Base-by-base conservation (phyloP, 2,113 vertebrate species). In the Pelobates fuscus region DNA sequence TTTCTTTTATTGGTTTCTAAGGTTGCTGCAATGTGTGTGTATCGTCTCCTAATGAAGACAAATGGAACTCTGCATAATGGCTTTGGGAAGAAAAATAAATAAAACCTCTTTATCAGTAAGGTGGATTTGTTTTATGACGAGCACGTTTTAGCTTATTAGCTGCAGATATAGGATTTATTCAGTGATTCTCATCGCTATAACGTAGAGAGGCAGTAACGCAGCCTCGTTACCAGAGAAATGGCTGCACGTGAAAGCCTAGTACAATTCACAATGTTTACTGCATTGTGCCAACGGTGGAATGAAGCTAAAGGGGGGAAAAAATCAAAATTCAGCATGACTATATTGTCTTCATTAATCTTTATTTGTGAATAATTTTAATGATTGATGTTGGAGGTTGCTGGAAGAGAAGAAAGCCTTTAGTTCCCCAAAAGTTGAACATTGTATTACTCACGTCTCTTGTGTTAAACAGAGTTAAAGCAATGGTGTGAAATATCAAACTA, bases 71-170 rank as follows among this genome's bases (percentile, higher is more conserved):
- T 2, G 60, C 61, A 14, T 32, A 15, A 11, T 23, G 0, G 0
- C 30, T 5, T 0, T 7, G 64, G 66, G 46, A 75, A 24, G 0
- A n/a, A n/a, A n/a, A n/a, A n/a, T n/a, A n/a, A 12, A 2, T 66
- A 24, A 0, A 12, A 2, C 73, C 20, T 66, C 66, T 61, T 65
- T 21, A 65, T 30, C 67, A 64, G 69, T 44, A 11, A 0, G 0
- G 0, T 24, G 0, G 0, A 54, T 18, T 8, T 32, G 7, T 23
- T 63, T 59, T 67, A 0, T 27, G 71, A 65, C 55, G 21, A 2
- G 0, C 21, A 17, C 30, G 0, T 0, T 46, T 70, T 0, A 0
- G 3, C 0, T 26, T 29, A 5, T 59, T n/a, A 49, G 17, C 1
- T n/a, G 2, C 1, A 0, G 0, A 0, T 21, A 5, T 2, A 12